Conservation (phyloP, 2,888 invertebrate species). For the Sarcophaga variegata region DNA sequence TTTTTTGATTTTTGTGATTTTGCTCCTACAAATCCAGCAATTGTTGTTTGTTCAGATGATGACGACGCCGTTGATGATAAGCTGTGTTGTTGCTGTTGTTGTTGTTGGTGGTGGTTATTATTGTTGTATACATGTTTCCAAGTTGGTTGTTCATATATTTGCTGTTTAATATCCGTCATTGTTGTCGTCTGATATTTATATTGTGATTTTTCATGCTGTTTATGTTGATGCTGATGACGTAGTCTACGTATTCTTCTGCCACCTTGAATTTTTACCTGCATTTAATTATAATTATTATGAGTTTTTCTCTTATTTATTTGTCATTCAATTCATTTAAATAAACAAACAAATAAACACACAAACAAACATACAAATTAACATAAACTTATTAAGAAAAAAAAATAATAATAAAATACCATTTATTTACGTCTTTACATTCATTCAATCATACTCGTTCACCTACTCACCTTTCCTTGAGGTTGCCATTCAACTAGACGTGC, state of each 20-base stretch:
- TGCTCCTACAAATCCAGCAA: constrained; percentile 43
- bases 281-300: constrained; percentile 43
- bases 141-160: constrained; percentile 51
- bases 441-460: constrained; percentile 24
- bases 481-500: constrained; percentile 85
- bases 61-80: constrained; percentile 51
- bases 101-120: constrained; percentile 48
- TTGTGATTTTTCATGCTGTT: constrained; percentile 48
- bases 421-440: neutral
- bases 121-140: neutral
- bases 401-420: neutral
- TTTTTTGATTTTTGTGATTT: constrained; percentile 54
- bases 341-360: constrained; percentile 9
- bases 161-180: constrained; percentile 62
- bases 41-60: constrained; percentile 50
- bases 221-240: constrained; percentile 74
- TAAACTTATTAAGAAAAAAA: constrained; percentile 14
- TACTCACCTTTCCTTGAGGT: constrained; percentile 81
- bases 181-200: constrained; percentile 72
- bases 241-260: constrained; percentile 80
- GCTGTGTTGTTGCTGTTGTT: constrained; percentile 68
- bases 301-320: constrained; percentile 37
- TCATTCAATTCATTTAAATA: constrained; percentile 34
- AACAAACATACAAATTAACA: constrained; percentile 8
- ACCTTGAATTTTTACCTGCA: constrained; percentile 81